These are phyloP conservation scores for Pampusana beccarii DNA, from an alignment of 2,113 vertebrate genomes.

Conservation along the genomic window DNA sequence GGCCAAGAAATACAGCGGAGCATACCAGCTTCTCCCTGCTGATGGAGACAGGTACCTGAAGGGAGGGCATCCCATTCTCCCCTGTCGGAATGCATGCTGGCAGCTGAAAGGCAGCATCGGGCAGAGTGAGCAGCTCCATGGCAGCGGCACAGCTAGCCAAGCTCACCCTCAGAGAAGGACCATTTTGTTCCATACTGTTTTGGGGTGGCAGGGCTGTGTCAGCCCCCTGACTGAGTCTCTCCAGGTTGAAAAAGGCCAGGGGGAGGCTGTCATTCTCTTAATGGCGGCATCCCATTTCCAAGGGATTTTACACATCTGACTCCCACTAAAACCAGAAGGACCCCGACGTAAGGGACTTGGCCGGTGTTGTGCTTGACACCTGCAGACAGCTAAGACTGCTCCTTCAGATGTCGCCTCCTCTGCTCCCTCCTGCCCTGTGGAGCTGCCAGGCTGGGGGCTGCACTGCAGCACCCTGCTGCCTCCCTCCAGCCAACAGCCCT, in stretches of 20 bases:
- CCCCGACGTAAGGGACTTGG: accelerated
- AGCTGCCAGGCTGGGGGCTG: neutral
- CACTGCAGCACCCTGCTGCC: neutral
- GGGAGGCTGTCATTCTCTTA: neutral
- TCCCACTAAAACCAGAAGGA: conserved; percentile 10
- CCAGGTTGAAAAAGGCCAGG: neutral
- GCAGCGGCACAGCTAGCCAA: neutral
- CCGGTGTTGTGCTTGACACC: accelerated
- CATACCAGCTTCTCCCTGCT: accelerated
- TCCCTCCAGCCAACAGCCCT: neutral
- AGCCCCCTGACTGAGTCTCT: neutral
- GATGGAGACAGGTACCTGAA: neutral
- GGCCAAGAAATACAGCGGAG: neutral
- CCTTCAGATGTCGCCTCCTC: neutral
- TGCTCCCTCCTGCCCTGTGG: neutral
- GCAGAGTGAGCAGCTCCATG: neutral
- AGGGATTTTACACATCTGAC: neutral
- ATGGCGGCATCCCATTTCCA: neutral
- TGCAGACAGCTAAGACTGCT: accelerated
- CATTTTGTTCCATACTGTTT: neutral
- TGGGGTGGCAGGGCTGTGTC: neutral
- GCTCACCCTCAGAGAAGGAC: neutral
- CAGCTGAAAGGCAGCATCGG: neutral
- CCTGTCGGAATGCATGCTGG: accelerated
- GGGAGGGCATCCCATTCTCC: neutral